phyloP scores from a whole-genome alignment of 2,797 vertebrate genomes.

The Emys orbicularis region DNA sequence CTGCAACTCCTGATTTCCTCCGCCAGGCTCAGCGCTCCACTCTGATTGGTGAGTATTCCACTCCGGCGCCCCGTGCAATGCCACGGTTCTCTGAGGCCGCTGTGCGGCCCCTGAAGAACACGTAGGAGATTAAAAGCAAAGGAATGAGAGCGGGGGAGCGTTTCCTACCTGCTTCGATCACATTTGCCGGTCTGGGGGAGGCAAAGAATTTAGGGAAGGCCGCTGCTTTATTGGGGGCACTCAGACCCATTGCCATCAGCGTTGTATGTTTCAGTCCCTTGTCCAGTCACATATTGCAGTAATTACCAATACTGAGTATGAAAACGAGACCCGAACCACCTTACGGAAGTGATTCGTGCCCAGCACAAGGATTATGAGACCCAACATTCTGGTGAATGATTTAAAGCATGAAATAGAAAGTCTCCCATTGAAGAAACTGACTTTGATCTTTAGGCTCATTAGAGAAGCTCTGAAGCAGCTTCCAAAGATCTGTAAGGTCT shows the following conservation, averaged over 20 bases:
- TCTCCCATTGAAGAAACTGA: not conserved
- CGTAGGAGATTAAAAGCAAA: not conserved
- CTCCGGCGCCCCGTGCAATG: fast-evolving
- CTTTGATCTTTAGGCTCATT: not conserved
- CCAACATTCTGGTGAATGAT: not conserved
- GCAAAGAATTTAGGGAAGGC: not conserved
- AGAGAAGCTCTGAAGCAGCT: not conserved
- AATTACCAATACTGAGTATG: not conserved
- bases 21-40: not conserved
- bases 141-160: fast-evolving
- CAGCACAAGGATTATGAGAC: not conserved
- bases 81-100: not conserved
- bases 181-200: not conserved
- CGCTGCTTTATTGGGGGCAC: not conserved
- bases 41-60: not conserved
- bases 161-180: no score
- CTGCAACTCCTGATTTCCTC: not conserved
- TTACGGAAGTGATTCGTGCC: not conserved
- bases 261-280: not conserved
- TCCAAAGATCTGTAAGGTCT: not conserved
- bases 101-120: no score
- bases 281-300: not conserved
- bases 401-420: not conserved
- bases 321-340: not conserved
- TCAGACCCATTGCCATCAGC: not conserved